Percentiles rank a stretch among this genome's conserved stretches.
Evolutionary conservation across 2,888 invertebrate genomes (phyloP).

Genomic region (Coenonympha arcania): DNA sequence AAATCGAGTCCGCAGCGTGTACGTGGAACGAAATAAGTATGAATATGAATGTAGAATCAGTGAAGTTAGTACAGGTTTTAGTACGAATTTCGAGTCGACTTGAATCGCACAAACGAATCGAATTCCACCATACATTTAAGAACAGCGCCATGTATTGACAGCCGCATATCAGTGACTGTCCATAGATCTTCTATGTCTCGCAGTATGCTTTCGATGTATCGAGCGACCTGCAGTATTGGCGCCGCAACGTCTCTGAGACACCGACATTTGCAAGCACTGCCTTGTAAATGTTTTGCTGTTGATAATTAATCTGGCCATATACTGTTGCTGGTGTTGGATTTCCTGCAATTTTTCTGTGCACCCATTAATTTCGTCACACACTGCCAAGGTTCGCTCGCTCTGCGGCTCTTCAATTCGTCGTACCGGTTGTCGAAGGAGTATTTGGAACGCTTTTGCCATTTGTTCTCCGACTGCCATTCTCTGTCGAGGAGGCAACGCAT

Average conservation of each 20-base stretch:
- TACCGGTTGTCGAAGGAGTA: constrained; percentile 28
- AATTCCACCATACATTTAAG: no score
- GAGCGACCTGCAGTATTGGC: constrained; percentile 52
- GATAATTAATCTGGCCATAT: constrained; percentile 32
- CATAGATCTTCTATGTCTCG: constrained; percentile 45
- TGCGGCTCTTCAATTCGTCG: constrained; percentile 23
- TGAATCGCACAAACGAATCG: no score
- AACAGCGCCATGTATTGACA: no score
- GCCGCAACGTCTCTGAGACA: constrained; percentile 38
- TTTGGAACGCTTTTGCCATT: constrained; percentile 32
- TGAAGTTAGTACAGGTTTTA: no score
- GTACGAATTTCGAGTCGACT: no score
- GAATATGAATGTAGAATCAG: constrained; percentile 73
- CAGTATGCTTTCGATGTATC: constrained; percentile 48
- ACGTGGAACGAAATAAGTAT: constrained; percentile 73
- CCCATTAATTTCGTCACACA: constrained; percentile 26
- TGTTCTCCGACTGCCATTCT: constrained; percentile 35
- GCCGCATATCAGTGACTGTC: no score
- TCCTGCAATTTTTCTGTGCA: constrained; percentile 20
- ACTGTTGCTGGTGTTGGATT: constrained; percentile 33
- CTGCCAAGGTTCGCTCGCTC: constrained; percentile 40
- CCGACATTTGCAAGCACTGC: constrained; percentile 30
- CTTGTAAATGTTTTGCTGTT: constrained; percentile 11
- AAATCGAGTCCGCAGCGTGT: constrained; percentile 60
- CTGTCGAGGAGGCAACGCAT: constrained; percentile 17